Conservation (phyloP, 2,888 invertebrate species). For the Melangyna quadrimaculata region DNA sequence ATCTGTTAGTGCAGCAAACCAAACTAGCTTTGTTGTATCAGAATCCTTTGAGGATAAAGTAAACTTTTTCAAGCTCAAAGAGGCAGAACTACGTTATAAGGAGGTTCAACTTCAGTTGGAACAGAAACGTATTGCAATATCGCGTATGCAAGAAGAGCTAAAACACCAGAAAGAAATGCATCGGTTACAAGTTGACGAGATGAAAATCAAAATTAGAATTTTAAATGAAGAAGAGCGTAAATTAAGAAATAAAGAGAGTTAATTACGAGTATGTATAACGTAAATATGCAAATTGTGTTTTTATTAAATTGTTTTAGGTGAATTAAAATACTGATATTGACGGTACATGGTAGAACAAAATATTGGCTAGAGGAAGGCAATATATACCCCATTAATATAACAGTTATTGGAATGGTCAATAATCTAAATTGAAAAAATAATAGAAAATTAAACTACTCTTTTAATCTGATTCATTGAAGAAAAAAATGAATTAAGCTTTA, state of each 20-base stretch:
- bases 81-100: conserved; percentile 79
- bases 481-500: too few species aligned
- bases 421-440: too few species aligned
- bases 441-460: too few species aligned
- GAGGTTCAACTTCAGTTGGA: conserved; percentile 79
- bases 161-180: conserved; percentile 79
- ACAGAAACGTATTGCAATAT: conserved; percentile 78
- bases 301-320: not conserved
- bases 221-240: conserved; percentile 79
- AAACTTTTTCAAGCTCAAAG: conserved; percentile 78
- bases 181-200: conserved; percentile 78
- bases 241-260: conserved; percentile 74
- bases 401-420: too few species aligned
- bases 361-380: too few species aligned
- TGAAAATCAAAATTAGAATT: conserved; percentile 79
- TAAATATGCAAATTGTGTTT: not conserved
- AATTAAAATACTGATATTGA: too few species aligned
- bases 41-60: conserved; percentile 78
- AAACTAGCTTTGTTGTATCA: conserved; percentile 31
- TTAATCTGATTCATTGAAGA: too few species aligned
- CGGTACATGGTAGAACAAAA: too few species aligned
- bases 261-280: not conserved
- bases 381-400: too few species aligned
- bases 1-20: conserved; percentile 17
- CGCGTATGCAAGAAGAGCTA: conserved; percentile 79